A percentile compares a stretch with the other conserved stretches of the same genome.
Evolutionary conservation across 2,113 vertebrate species (phyloP).

Genomic region (Leptocoma aspasia): DNA sequence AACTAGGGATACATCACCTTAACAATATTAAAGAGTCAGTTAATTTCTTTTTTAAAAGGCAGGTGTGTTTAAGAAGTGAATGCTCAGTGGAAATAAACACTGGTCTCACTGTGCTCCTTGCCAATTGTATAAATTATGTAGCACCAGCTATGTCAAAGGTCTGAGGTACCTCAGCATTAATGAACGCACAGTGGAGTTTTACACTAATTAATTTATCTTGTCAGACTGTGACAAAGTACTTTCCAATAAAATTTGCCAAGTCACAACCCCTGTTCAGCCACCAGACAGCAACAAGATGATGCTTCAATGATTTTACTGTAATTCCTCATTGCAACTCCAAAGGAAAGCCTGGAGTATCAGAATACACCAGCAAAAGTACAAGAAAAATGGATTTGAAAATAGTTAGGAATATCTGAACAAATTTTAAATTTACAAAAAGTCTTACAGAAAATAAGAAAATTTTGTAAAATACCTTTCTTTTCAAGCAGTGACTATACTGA

Average conservation of each 20-base stretch:
- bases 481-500: background rate
- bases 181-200: background rate
- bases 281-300: background rate
- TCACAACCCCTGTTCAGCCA: background rate
- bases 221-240: conserved; percentile 14
- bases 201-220: conserved; percentile 28
- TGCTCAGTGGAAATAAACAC: background rate
- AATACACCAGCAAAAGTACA: background rate
- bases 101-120: background rate
- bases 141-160: background rate
- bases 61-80: background rate
- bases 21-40: background rate
- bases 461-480: background rate
- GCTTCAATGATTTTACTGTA: background rate
- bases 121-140: background rate
- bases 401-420: background rate
- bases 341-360: background rate
- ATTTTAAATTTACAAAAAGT: background rate
- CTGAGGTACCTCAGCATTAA: background rate
- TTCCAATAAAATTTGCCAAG: background rate
- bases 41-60: background rate
- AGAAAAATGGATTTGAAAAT: background rate
- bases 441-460: background rate
- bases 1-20: background rate
- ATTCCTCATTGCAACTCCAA: background rate